Conservation (phyloP, 2,113 vertebrate species). For the Mustelus asterias region DNA sequence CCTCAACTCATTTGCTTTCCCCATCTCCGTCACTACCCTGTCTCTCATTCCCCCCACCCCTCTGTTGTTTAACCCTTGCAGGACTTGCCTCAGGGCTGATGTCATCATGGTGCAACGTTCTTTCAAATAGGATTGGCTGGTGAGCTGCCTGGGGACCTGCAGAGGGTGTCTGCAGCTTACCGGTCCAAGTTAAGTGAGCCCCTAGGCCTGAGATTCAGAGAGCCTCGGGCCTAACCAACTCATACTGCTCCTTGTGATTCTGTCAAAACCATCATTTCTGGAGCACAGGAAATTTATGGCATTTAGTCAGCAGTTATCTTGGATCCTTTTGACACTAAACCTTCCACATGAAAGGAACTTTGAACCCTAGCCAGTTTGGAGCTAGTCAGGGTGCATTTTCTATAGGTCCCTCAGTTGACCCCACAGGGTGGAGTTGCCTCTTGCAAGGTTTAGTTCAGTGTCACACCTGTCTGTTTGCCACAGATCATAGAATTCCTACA, state of each 20-base stretch:
- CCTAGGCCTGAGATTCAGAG: background rate
- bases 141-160: background rate
- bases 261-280: background rate
- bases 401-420: background rate
- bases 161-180: background rate
- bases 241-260: background rate
- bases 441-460: background rate
- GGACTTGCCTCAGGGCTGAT: background rate
- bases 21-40: background rate
- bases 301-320: background rate
- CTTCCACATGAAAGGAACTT: background rate
- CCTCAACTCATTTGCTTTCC: background rate
- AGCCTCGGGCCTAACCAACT: background rate
- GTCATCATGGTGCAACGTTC: background rate
- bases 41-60: background rate
- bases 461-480: background rate
- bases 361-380: background rate
- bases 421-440: background rate
- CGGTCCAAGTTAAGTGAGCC: background rate
- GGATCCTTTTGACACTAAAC: background rate
- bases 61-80: background rate
- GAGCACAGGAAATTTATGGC: background rate
- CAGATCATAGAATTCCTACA: no score
- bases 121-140: background rate
- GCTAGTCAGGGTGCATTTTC: background rate